Conservation (phyloP, 2,888 invertebrate species). For the Xestia rhomboidea region DNA sequence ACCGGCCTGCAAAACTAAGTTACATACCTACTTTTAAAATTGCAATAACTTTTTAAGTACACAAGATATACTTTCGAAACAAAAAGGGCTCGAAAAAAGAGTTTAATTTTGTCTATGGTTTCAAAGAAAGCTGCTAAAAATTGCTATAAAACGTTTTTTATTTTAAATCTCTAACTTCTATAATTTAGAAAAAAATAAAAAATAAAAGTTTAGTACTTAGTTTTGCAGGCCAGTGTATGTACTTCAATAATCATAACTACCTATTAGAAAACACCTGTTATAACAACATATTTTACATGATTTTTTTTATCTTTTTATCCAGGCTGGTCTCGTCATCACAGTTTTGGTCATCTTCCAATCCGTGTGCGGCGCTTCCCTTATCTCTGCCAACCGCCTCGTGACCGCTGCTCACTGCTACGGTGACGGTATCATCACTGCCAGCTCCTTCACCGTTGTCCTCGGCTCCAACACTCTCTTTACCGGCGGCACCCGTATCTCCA, state of each 20-base stretch:
- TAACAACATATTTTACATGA: neutral
- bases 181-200: no score
- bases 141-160: no score
- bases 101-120: no score
- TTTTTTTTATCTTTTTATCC: slow-evolving; percentile 25
- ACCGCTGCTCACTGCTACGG: slow-evolving; percentile 79
- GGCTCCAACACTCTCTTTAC: slow-evolving; percentile 76
- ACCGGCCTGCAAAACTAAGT: no score
- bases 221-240: no score
- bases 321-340: slow-evolving; percentile 78
- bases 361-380: slow-evolving; percentile 77
- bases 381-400: slow-evolving; percentile 68
- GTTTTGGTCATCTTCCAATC: slow-evolving; percentile 72
- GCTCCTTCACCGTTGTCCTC: slow-evolving; percentile 73
- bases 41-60: no score
- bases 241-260: neutral
- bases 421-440: slow-evolving; percentile 72
- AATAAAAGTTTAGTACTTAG: no score
- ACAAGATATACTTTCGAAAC: no score
- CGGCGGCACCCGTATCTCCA: slow-evolving; percentile 71
- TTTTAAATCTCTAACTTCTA: no score
- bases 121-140: no score
- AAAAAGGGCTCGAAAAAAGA: no score
- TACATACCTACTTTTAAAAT: no score
- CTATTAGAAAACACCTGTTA: neutral